Evolutionary conservation across 30 jellyfish, hydroid and myxozoan genomes (phyloP), one percentile per base, ranked within the genome.

Genomic region (Nemopilema nomurai): DNA sequence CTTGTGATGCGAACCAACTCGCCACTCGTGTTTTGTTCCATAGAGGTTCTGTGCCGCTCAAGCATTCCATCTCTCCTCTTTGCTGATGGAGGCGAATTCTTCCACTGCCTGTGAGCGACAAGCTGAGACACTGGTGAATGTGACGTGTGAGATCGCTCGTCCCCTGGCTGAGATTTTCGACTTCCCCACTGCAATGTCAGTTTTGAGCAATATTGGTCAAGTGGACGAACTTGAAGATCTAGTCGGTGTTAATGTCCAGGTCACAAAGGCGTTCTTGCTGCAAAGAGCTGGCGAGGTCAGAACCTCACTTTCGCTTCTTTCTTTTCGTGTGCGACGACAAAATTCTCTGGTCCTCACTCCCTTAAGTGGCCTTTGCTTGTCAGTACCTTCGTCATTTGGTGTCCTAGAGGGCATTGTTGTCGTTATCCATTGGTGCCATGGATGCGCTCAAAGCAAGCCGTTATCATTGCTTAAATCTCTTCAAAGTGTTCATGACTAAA

Each of bases 211-310:
- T 51, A 77, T 28, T 62, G 27, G 32, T 18, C 28, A 26, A 28
- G 23, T 24, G 1, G 33, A 29, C 64, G 79, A 63, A 17, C 16
- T 27, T 78, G 69, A 78, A 21, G 18, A 7, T 18, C 49, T 21
- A n/a, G 41, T 23, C 51, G 21, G 25, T 18, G 29, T 69, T 28
- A 64, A 81, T 25, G 4, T 52, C n/a, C 77, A 81, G 49, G 33
- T 69, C 21, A 3, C 83, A 50, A 71, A 80, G n/a, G 89, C 89
- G 21, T 28, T 50, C 8, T 21, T 80, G 57, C 81, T 80, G 18
- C 33, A 18, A 25, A 83, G 69, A 71, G 90, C 81, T 41, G 83
- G 90, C 7, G 83, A 81, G 90, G 90, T 81, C 27, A 19, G 83
- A 16, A 0, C 62, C 22, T 26, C 8, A 3, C 17, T 71, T 23